phyloP scores from a whole-genome alignment of 2,888 invertebrate genomes.

The Pseudanteris insignis region DNA sequence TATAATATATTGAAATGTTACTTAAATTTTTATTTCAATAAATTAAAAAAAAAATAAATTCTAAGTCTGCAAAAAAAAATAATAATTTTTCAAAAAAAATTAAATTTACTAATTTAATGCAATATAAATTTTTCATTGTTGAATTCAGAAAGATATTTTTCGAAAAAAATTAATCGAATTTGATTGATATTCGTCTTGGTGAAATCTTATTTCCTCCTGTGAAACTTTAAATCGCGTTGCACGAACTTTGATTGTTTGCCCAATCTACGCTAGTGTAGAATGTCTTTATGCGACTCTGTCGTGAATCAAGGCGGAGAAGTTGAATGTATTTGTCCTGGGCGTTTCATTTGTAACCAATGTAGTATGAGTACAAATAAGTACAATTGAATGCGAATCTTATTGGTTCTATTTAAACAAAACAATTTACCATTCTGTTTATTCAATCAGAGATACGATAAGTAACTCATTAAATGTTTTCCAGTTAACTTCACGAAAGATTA shows the following conservation, averaged over 20 bases:
- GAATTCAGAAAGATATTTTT: no score
- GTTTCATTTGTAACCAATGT: conserved; percentile 43
- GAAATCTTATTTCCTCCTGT: conserved; percentile 37
- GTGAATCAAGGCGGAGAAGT: conserved; percentile 33
- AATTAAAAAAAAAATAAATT: no score
- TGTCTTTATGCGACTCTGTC: conserved; percentile 41
- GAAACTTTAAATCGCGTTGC: conserved; percentile 43
- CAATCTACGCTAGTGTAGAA: conserved; percentile 32
- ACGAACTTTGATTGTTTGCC: conserved; percentile 45
- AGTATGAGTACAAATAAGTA: conserved; percentile 42
- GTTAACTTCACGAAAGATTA: no score
- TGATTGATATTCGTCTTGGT: conserved; percentile 31
- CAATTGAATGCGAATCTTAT: conserved; percentile 38
- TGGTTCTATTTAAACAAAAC: conserved; percentile 29
- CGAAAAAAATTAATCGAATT: conserved; percentile 35
- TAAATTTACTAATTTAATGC: no score
- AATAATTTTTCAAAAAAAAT: no score
- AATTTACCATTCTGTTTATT: conserved; percentile 26
- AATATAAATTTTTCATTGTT: no score
- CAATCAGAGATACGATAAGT: conserved; percentile 24
- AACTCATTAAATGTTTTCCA: conserved; percentile 18
- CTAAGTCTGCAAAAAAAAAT: no score
- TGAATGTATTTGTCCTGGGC: conserved; percentile 39
- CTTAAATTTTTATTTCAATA: no score
- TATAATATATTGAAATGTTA: no score